Evolutionary conservation across 2,888 invertebrate species (phyloP).

Genomic region (Lasioglossum villosulum): DNA sequence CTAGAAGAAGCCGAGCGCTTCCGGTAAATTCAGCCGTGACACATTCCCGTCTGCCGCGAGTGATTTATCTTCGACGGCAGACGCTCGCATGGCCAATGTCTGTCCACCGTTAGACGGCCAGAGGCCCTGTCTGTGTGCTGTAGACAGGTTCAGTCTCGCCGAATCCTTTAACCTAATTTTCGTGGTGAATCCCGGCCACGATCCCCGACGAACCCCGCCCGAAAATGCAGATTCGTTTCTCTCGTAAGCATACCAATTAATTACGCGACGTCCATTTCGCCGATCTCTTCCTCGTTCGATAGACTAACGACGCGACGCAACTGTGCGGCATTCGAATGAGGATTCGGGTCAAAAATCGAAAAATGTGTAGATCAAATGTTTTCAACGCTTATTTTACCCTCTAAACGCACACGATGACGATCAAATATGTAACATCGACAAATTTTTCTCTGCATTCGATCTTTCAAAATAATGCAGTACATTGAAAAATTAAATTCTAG

Average conservation of each 20-base stretch:
- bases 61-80: slow-evolving; percentile 45
- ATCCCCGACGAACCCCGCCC: slow-evolving; percentile 36
- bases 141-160: slow-evolving; percentile 54
- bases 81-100: slow-evolving; percentile 26
- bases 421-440: no score
- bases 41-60: slow-evolving; percentile 14
- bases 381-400: no score
- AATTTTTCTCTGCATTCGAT: no score
- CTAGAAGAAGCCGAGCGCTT: neutral
- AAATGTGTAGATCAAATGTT: no score
- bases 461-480: no score
- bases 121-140: neutral
- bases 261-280: neutral
- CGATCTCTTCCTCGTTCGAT: neutral
- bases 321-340: no score
- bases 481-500: no score
- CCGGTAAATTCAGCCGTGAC: slow-evolving; percentile 27
- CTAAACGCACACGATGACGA: no score
- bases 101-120: slow-evolving; percentile 31
- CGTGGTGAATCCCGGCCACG: neutral
- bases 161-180: slow-evolving; percentile 64
- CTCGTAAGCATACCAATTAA: neutral
- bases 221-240: slow-evolving; percentile 13
- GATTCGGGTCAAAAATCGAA: no score
- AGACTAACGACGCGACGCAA: neutral